Evolutionary conservation across 2,888 invertebrate species (phyloP), one percentile per base, ranked within the genome.

Genomic region (Perdita meconis): DNA sequence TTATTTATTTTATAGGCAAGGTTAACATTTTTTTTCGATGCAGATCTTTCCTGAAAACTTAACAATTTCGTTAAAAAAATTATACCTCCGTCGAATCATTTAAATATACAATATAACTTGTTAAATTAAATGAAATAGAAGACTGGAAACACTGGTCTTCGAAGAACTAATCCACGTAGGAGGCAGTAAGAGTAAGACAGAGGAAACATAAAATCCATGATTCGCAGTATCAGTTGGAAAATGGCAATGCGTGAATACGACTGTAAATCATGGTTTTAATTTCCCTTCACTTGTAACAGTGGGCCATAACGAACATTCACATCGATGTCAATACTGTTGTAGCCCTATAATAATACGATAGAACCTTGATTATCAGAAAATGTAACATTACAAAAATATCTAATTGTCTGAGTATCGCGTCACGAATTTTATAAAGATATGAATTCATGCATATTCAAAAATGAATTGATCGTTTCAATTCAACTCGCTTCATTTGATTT

Each of bases 311-410:
- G n/a, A n/a, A n/a, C n/a, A n/a, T n/a, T n/a, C n/a, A n/a, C n/a
- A 50, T 75, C 60, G 64, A 72, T 57, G 22, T 26, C 40, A 56
- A 44, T 64, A 47, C 24, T 55, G 60, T 59, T 22, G 10, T 47
- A 44, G 2, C 53, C 36, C 56, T 64, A 19, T 4, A 42, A 26
- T 36, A 51, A 38, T 12, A 55, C n/a, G 5, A 10, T 19, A 60
- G 72, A 75, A 75, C 73, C 75, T 75, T 73, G 75, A 73, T 65
- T 73, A 75, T 60, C 65, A 0, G 59, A 65, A 55, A 19, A 30
- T 16, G 16, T 16, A 38, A 2, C 47, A 72, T 40, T 24, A 40
- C 0, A 53, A 36, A 26, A 19, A 24, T 13, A 36, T 5, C 6
- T 19, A 44, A n/a, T 12, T 38, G 19, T 19, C 3, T 22, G 19